Base-by-base conservation (phyloP, 2,113 vertebrate genomes). In the Lucifuga dentata region DNA sequence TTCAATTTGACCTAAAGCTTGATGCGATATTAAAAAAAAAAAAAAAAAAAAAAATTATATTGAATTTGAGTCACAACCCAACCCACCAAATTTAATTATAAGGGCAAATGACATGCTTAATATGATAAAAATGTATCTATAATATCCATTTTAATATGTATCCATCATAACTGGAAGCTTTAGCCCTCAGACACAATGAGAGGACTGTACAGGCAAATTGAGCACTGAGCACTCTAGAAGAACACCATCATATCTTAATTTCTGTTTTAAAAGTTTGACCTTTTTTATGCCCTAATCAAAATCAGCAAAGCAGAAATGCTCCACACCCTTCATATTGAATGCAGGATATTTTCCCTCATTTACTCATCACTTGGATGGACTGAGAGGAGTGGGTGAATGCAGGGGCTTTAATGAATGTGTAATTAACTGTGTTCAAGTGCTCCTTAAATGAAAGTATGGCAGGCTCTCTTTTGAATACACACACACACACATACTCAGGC, bases 391-490 rank as follows among this genome's bases (percentile, higher is more conserved):
- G 5, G 52, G 56, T 57, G 49, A 77, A 64, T 5, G 7, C 56
- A 63, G 61, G 57, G 17, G 49, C 45, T 72, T 68, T 84, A 88
- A 86, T 86, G 73, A 87, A 89, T 67, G 69, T 64, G 64, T 85
- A 86, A 87, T 86, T 69, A 85, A 78, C 85, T 80, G 83, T 80
- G 68, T 72, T 69, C 59, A 41, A 75, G 72, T 16, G 43, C 56
- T 63, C 43, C 57, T 76, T 59, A 79, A 86, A 80, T 46, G 44
- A 81, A 48, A 16, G 3, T 39, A 24, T 12, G n/a, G 3, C 67
- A 53, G 45, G 36, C 44, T 50, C 17, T 13, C 60, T 19, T n/a
- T 56, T 29, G 7, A 3, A 5, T 7, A 29, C 26, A 29, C 26
- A 29, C 26, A 7, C 26, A 29, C 26, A 29, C 26, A 29, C 26